Conservation (phyloP, 30 jellyfish, hydroid and myxozoan genomes). For the Hydra vulgaris region DNA sequence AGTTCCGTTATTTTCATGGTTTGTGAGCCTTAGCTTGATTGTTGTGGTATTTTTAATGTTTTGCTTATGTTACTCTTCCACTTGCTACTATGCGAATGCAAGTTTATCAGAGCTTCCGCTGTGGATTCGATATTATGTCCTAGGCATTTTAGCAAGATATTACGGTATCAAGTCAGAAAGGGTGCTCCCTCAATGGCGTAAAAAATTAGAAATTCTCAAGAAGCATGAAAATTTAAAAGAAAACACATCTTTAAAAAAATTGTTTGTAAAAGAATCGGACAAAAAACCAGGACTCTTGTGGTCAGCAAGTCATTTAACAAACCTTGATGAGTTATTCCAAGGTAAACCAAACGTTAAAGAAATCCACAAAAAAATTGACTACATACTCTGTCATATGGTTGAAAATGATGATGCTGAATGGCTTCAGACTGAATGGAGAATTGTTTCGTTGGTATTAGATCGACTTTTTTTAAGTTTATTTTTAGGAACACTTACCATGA, state of each 20-base stretch:
- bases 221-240: neutral
- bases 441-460: constrained; percentile 13
- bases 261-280: neutral
- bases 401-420: constrained; percentile 11
- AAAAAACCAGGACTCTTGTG: constrained; percentile 7
- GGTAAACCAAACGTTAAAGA: neutral
- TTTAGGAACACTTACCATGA: neutral
- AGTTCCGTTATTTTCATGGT: constrained; percentile 71
- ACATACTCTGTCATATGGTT: neutral
- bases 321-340: neutral
- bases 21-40: constrained; percentile 52
- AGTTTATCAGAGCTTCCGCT: constrained; percentile 62
- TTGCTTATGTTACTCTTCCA: constrained; percentile 72
- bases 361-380: neutral
- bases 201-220: neutral
- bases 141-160: constrained; percentile 44
- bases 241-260: neutral
- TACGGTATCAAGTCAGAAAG: constrained; percentile 38
- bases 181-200: constrained; percentile 5
- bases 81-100: constrained; percentile 74
- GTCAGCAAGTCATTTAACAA: neutral
- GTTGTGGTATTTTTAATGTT: constrained; percentile 57
- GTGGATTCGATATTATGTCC: constrained; percentile 67
- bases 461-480: constrained; percentile 9
- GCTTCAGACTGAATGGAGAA: constrained; percentile 25